Evolutionary conservation across 2,113 vertebrate genomes (phyloP).

Genomic region (Ceyx melanurus): DNA sequence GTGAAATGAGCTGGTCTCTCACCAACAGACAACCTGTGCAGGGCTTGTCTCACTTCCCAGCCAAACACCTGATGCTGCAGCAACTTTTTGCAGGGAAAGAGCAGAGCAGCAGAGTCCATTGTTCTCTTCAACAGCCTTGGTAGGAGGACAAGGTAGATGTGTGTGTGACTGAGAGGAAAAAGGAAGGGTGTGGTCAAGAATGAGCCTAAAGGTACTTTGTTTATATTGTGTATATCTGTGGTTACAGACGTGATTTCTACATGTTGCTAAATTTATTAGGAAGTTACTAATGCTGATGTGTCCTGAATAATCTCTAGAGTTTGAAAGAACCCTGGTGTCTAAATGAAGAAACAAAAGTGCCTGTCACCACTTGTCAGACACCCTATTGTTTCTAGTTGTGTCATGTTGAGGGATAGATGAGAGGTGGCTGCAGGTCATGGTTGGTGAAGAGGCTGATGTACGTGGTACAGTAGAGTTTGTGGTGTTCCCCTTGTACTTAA

Average conservation of each 20-base stretch:
- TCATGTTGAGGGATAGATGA: neutral
- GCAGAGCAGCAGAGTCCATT: neutral
- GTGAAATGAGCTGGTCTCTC: neutral
- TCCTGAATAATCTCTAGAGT: neutral
- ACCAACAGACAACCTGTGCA: neutral
- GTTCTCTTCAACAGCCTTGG: neutral
- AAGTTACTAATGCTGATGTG: neutral
- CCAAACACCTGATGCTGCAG: neutral
- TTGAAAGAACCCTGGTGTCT: neutral
- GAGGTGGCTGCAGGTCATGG: neutral
- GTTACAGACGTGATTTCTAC: neutral
- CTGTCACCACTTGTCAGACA: neutral
- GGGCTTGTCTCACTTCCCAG: accelerated
- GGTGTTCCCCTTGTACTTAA: neutral
- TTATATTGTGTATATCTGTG: neutral
- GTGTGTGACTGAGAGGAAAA: neutral
- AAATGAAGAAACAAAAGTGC: neutral
- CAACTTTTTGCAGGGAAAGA: neutral
- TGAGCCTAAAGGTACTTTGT: neutral
- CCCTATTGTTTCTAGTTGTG: neutral
- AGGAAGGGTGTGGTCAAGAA: neutral
- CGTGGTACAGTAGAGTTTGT: neutral
- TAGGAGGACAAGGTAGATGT: neutral
- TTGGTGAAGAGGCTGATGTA: neutral
- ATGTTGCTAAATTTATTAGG: neutral